Evolutionary conservation across 2,888 invertebrate genomes (phyloP).

Genomic region (Antheraea yamamai): DNA sequence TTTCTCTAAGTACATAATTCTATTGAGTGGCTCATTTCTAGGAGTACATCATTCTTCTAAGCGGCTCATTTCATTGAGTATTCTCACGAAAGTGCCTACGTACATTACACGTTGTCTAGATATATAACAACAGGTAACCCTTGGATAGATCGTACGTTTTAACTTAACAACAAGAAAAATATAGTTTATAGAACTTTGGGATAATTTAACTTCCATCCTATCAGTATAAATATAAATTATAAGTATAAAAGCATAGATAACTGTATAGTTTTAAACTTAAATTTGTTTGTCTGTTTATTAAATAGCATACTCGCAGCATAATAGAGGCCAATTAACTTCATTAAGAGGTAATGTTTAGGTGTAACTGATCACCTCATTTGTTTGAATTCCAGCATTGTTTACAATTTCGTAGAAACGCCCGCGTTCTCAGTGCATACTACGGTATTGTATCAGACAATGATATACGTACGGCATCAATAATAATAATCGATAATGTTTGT

Average conservation of each 20-base stretch:
- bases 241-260: neutral
- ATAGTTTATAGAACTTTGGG: neutral
- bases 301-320: neutral
- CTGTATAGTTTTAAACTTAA: neutral
- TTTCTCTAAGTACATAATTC: neutral
- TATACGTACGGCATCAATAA: constrained; percentile 31
- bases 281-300: neutral
- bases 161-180: neutral
- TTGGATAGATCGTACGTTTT: neutral
- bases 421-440: constrained; percentile 47
- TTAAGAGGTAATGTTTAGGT: neutral
- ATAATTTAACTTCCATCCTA: neutral
- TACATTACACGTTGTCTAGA: neutral
- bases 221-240: neutral
- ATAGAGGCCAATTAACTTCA: constrained; percentile 1
- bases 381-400: constrained; percentile 51
- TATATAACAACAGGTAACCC: neutral
- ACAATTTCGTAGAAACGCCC: constrained; percentile 45
- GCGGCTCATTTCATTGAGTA: neutral
- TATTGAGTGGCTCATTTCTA: neutral
- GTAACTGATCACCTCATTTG: constrained; percentile 17
- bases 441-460: constrained; percentile 49
- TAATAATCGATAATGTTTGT: constrained; percentile 11
- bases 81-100: neutral
- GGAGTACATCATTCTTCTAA: neutral